Evolutionary conservation across 2,113 vertebrate genomes (phyloP).

Genomic region (Bos indicus): DNA sequence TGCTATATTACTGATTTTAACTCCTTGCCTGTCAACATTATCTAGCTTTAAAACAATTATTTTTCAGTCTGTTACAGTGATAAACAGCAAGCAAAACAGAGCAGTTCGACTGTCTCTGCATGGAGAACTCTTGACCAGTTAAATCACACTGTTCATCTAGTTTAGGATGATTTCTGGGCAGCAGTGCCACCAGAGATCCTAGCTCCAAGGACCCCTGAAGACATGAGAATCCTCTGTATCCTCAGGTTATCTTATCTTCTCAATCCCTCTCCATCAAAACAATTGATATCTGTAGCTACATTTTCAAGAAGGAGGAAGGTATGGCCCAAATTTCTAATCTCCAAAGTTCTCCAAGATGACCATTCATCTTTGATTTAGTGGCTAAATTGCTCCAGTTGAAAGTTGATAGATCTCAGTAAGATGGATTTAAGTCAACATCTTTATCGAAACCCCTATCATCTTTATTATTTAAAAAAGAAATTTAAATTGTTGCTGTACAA

Average conservation of each 20-base stretch:
- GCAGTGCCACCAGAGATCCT: background rate
- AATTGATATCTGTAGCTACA: background rate
- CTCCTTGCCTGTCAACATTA: background rate
- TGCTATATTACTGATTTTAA: background rate
- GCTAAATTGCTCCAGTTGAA: background rate
- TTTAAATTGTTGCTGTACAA: background rate
- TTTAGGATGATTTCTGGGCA: background rate
- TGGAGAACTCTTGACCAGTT: background rate
- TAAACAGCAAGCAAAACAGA: background rate
- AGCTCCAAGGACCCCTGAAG: background rate
- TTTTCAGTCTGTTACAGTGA: background rate
- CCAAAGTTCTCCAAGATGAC: background rate
- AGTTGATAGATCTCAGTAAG: background rate
- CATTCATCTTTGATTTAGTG: background rate
- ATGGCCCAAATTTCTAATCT: background rate
- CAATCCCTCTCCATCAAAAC: background rate
- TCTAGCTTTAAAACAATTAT: background rate
- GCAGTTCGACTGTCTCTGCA: background rate
- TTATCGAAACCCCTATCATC: background rate
- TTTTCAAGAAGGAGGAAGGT: background rate
- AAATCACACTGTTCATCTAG: background rate
- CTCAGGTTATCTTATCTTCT: background rate
- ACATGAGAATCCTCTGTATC: background rate
- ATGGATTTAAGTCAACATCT: background rate
- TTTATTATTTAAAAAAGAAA: background rate